Evolutionary conservation across 2,888 invertebrate species (phyloP).

Genomic region (Eubasilissa splendida): DNA sequence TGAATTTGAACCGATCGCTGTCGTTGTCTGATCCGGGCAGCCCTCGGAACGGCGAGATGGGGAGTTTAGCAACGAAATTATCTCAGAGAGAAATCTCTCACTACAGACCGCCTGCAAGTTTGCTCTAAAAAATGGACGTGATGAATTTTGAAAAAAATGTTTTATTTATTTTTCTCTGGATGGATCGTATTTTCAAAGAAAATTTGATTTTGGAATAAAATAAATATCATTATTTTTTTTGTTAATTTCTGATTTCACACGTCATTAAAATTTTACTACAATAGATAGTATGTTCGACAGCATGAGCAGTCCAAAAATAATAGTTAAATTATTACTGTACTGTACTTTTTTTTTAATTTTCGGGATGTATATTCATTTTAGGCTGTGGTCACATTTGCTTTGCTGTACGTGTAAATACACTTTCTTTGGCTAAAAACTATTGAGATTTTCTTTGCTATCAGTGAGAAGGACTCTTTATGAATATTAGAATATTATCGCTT

Average conservation of each 20-base stretch:
- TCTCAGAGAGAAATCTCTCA: too few species aligned
- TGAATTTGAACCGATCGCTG: too few species aligned
- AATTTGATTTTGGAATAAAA: too few species aligned
- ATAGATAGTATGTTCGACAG: neutral
- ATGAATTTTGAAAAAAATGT: neutral
- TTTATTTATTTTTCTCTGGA: too few species aligned
- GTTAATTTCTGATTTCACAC: too few species aligned
- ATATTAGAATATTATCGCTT: neutral
- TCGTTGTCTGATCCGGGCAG: too few species aligned
- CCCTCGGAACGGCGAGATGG: too few species aligned
- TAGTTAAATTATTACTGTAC: neutral
- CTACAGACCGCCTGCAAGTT: conserved; percentile 8
- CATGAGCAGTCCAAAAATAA: neutral
- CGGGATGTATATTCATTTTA: neutral
- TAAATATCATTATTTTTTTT: too few species aligned
- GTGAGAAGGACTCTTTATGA: conserved; percentile 1
- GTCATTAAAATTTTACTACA: too few species aligned
- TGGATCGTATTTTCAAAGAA: too few species aligned
- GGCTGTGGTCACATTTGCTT: conserved; percentile 19
- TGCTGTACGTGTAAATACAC: conserved; percentile 13
- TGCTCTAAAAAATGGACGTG: neutral
- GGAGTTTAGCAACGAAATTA: too few species aligned
- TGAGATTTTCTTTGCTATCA: neutral
- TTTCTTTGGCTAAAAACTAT: conserved; percentile 15
- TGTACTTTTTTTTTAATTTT: neutral